These are phyloP conservation scores for Galbula dea DNA, from an alignment of 2,113 vertebrate species.

Conservation along the genomic window DNA sequence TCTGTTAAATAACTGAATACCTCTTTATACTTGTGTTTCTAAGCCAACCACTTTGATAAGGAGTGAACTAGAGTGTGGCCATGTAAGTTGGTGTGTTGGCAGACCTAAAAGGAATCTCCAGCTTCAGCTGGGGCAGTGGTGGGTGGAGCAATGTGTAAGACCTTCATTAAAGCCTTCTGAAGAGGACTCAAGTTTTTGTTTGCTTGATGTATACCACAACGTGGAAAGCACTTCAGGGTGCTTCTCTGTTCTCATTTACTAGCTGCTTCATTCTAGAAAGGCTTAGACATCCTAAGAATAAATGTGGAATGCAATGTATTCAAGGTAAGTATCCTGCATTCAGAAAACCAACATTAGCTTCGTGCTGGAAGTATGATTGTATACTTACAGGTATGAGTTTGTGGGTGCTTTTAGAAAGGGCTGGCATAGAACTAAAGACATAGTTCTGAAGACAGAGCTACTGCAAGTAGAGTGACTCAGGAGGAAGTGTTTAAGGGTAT, in stretches of 20 bases:
- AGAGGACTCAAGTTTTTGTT: not conserved
- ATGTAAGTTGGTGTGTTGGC: not conserved
- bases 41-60: not conserved
- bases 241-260: not conserved
- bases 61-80: not conserved
- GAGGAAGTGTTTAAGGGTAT: not conserved
- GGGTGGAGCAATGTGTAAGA: not conserved
- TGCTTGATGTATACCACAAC: not conserved
- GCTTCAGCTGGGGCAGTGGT: not conserved
- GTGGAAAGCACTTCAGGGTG: not conserved
- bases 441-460: not conserved
- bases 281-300: not conserved
- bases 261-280: not conserved
- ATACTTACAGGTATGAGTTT: not conserved
- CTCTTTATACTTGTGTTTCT: not conserved
- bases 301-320: not conserved
- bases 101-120: not conserved
- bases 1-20: not conserved
- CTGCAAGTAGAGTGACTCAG: not conserved
- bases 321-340: not conserved
- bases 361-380: not conserved
- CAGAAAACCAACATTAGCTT: not conserved
- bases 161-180: not conserved
- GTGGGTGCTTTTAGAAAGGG: not conserved
- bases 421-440: not conserved